Conservation (phyloP, 1,140 invertebrate species). For the Propsilocerus akamusi region DNA sequence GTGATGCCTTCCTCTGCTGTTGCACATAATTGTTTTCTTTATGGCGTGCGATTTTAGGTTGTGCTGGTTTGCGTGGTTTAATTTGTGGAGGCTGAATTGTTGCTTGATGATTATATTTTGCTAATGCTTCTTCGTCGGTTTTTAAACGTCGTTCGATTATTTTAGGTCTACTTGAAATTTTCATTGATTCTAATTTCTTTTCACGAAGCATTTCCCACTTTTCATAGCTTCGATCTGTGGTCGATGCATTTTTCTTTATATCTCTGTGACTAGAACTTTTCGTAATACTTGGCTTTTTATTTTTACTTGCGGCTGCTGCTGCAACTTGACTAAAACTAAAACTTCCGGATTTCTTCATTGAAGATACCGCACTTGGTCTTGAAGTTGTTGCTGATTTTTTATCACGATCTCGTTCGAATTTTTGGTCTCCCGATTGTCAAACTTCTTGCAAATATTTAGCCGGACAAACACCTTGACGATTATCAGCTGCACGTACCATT, state of each 20-base stretch:
- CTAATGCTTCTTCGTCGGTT: constrained; percentile 10
- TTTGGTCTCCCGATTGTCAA: constrained; percentile 42
- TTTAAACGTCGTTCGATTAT: constrained; percentile 4
- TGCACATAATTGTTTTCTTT: constrained; percentile 9
- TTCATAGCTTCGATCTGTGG: constrained; percentile 21
- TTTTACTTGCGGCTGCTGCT: constrained; percentile 15
- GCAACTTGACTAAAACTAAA: constrained; percentile 16
- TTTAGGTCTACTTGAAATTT: too few species aligned
- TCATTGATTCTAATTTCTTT: constrained; percentile 23
- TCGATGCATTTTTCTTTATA: constrained; percentile 13
- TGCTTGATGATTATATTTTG: constrained; percentile 23
- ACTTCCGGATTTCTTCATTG: constrained; percentile 21
- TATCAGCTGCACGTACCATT: constrained; percentile 74
- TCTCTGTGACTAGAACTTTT: constrained; percentile 8
- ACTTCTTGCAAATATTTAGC: constrained; percentile 69
- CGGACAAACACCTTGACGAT: constrained; percentile 67
- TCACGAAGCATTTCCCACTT: constrained; percentile 24
- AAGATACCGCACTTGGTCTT: background rate
- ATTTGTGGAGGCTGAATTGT: constrained; percentile 29
- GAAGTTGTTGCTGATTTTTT: constrained; percentile 4
- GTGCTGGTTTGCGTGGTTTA: constrained; percentile 21
- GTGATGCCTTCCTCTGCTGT: constrained; percentile 11
- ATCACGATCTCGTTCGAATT: constrained; percentile 14
- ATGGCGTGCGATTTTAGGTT: constrained; percentile 8
- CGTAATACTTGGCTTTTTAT: background rate